Conservation (phyloP, 23 tunicate species). For the Halocynthia roretzi region DNA sequence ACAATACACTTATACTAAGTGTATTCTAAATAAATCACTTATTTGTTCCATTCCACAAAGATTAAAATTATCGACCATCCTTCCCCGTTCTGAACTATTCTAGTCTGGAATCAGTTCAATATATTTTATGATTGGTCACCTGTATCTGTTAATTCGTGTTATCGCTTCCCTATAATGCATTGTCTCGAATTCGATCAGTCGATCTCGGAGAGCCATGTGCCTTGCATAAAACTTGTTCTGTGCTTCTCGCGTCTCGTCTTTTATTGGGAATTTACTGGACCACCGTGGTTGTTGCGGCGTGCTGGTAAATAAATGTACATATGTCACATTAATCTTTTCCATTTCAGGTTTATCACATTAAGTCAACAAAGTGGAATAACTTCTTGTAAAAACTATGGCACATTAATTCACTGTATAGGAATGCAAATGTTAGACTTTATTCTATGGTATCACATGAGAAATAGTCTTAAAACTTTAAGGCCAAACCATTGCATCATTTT, state of each 20-base stretch:
- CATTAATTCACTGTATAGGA: too few relatives aligned
- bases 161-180: conserved; percentile 82
- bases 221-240: conserved; percentile 51
- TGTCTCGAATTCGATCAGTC: conserved; percentile 65
- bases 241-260: not conserved
- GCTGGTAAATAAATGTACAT: not conserved
- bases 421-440: too few relatives aligned
- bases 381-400: too few relatives aligned
- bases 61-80: too few relatives aligned
- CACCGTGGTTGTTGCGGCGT: not conserved
- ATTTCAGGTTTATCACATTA: not conserved
- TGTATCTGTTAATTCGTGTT: conserved; percentile 71
- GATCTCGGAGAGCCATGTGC: conserved; percentile 79
- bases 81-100: too few relatives aligned
- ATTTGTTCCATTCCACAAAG: too few relatives aligned
- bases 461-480: too few relatives aligned
- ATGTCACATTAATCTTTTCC: not conserved
- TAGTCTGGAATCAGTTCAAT: not conserved
- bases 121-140: conserved; percentile 30
- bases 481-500: not conserved
- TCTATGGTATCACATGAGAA: too few relatives aligned
- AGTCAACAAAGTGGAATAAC: too few relatives aligned
- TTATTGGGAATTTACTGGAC: not conserved
- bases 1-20: too few relatives aligned
- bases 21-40: too few relatives aligned